A percentile compares a stretch with the other conserved stretches of the same genome.
These are phyloP conservation scores for Microtus pennsylvanicus DNA, from an alignment of 2,113 vertebrate genomes.

Conservation along the genomic window DNA sequence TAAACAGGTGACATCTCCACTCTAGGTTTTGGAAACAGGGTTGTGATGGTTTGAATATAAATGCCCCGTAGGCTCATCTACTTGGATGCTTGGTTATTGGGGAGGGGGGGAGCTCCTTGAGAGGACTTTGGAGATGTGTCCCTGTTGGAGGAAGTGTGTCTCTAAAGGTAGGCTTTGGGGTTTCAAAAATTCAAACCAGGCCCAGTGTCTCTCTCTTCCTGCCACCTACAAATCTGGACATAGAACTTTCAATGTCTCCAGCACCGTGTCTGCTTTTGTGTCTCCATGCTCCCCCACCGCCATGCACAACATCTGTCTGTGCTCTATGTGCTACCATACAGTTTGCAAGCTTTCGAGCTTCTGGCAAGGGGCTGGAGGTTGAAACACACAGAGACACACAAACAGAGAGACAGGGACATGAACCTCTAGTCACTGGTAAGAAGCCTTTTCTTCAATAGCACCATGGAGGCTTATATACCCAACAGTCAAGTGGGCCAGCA, in stretches of 20 bases:
- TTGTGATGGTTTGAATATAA: neutral
- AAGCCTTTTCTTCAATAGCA: no score
- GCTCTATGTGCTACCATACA: no score
- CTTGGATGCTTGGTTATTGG: neutral
- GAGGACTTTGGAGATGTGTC: neutral
- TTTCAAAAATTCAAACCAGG: neutral
- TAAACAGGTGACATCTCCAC: neutral
- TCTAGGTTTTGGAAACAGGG: neutral
- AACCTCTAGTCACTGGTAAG: no score
- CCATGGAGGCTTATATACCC: no score
- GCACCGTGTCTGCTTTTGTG: neutral
- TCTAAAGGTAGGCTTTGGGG: neutral
- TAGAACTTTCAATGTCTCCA: neutral
- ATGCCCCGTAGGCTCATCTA: neutral
- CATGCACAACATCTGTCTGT: accelerated
- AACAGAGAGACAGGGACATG: no score
- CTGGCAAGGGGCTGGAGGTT: no score
- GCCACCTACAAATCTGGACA: neutral
- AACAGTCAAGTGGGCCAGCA: no score
- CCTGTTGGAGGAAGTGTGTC: neutral
- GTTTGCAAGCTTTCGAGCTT: accelerated
- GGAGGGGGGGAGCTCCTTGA: no score
- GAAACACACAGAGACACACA: no score
- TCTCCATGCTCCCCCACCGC: no score
- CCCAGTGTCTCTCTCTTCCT: neutral